Conservation (phyloP, 2,113 vertebrate genomes). For the Trematocara variabile region DNA sequence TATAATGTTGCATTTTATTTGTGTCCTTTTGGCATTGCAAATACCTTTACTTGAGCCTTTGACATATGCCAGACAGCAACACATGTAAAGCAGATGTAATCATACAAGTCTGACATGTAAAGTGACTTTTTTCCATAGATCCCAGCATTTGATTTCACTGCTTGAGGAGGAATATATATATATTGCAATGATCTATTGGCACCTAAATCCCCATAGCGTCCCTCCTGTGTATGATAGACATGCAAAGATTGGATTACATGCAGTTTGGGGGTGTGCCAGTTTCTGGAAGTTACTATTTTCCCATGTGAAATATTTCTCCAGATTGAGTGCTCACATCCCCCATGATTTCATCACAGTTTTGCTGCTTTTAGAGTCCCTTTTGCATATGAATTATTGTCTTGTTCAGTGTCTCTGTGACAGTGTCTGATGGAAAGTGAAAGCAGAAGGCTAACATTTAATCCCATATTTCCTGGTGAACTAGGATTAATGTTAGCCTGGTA, state of each 20-base stretch:
- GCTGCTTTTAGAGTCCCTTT: not conserved
- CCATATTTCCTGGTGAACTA: constrained; percentile 70
- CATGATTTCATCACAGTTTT: constrained; percentile 1
- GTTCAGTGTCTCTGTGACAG: constrained; percentile 35
- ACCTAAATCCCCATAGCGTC: not conserved
- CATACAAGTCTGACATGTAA: not conserved
- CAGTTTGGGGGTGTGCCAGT: not conserved
- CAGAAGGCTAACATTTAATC: constrained; percentile 72
- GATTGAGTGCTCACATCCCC: not conserved
- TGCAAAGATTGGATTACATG: not conserved
- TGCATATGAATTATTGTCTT: not conserved
- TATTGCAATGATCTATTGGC: constrained; percentile 21
- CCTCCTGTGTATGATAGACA: not conserved
- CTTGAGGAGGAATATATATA: not conserved
- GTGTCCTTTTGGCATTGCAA: not conserved
- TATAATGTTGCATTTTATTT: not conserved
- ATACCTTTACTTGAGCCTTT: not conserved
- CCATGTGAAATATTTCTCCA: not conserved
- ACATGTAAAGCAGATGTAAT: not conserved
- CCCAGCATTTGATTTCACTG: not conserved
- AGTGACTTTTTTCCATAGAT: not conserved
- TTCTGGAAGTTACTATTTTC: not conserved
- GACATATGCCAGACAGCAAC: not conserved
- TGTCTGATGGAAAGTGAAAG: constrained; percentile 76
- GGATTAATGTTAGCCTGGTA: constrained; percentile 67